Conservation (phyloP, 2,888 invertebrate genomes). For the Eledone cirrhosa region DNA sequence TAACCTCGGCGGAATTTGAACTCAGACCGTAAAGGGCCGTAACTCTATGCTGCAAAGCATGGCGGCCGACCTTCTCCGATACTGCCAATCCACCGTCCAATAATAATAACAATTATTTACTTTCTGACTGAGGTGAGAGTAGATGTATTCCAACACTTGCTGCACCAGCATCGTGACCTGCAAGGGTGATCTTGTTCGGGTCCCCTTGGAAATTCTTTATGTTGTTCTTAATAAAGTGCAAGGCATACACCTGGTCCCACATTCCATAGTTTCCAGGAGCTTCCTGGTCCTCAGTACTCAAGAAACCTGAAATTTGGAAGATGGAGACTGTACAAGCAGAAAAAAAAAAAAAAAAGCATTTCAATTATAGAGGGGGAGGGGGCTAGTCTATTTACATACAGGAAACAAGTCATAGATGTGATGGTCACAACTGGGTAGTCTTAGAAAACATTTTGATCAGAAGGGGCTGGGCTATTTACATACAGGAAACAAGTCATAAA, state of each 20-base stretch:
- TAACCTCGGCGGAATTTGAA: no score
- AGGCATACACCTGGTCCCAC: slow-evolving; percentile 68
- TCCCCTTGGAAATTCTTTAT: slow-evolving; percentile 84
- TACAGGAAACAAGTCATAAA: no score
- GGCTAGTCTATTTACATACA: no score
- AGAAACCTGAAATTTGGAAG: slow-evolving; percentile 68
- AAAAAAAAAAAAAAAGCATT: neutral
- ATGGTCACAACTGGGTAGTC: no score
- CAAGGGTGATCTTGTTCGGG: slow-evolving; percentile 78
- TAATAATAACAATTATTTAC: slow-evolving; percentile 37
- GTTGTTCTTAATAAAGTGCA: slow-evolving; percentile 74
- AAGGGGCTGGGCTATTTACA: no score
- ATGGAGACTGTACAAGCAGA: neutral
- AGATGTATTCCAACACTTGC: slow-evolving; percentile 68
- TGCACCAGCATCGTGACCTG: slow-evolving; percentile 80
- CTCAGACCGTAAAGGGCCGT: no score
- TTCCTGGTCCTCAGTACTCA: slow-evolving; percentile 69
- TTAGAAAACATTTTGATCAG: no score
- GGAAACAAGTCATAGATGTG: no score
- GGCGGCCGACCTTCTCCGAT: no score
- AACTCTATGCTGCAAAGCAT: no score
- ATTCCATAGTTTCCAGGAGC: slow-evolving; percentile 70
- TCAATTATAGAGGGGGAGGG: no score
- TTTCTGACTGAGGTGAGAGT: slow-evolving; percentile 63
- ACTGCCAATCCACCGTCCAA: no score